These are phyloP conservation scores for Smutsia gigantea DNA, from an alignment of 2,797 vertebrate genomes.

Conservation along the genomic window DNA sequence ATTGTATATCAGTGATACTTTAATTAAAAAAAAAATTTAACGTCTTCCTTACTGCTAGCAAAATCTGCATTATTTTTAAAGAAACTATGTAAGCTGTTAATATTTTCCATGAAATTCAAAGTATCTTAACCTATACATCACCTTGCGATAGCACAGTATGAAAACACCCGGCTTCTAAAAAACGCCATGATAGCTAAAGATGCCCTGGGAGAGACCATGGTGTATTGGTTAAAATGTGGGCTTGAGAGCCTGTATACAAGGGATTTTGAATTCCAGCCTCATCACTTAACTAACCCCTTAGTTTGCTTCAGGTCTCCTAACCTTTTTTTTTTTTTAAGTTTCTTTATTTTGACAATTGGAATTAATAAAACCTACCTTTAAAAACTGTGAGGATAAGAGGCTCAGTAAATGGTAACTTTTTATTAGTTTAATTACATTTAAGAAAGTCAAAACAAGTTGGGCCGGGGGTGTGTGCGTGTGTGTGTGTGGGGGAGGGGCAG, in stretches of 20 bases:
- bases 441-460: not conserved
- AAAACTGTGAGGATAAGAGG: not conserved
- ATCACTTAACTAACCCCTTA: not conserved
- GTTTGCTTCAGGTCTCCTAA: not conserved
- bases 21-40: no score
- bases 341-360: slow-evolving; percentile 9
- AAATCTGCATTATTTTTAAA: slow-evolving; percentile 1
- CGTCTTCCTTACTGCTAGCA: not conserved
- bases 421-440: not conserved
- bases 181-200: not conserved
- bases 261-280: not conserved
- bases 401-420: not conserved
- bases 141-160: not conserved
- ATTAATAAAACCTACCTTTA: not conserved
- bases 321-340: not conserved
- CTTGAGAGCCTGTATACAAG: not conserved
- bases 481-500: not conserved
- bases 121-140: not conserved
- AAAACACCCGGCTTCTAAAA: slow-evolving; percentile 6
- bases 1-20: no score
- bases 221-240: not conserved
- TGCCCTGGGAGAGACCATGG: not conserved
- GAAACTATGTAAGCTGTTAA: not conserved
- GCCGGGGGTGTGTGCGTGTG: not conserved
- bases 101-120: slow-evolving; percentile 16